A percentile compares a stretch with the other conserved stretches of the same genome.
phyloP scores from a whole-genome alignment of 2,113 vertebrate genomes.

The Corythoichthys haematopterus region DNA sequence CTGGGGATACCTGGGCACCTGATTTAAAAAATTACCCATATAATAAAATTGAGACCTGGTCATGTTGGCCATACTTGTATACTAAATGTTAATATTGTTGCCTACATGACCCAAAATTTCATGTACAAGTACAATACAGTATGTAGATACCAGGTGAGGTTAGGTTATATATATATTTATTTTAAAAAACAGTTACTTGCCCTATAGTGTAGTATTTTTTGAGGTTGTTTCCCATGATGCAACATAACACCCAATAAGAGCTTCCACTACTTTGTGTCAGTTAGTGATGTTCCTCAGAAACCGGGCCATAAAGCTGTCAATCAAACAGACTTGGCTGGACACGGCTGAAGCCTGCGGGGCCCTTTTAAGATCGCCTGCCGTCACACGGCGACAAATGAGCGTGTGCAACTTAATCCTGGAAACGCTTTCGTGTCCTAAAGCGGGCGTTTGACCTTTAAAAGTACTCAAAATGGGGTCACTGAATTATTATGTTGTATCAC shows the following conservation, averaged over 20 bases:
- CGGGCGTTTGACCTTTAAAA: not conserved
- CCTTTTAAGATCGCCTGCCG: conserved; percentile 46
- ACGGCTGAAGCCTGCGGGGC: conserved; percentile 22
- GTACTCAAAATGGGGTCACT: conserved; percentile 12
- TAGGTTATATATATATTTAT: too few relatives aligned
- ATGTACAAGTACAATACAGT: too few relatives aligned
- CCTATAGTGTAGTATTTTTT: not conserved
- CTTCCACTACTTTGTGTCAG: conserved; percentile 31
- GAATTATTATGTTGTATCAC: not conserved
- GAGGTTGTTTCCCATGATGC: not conserved
- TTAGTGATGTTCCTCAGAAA: conserved; percentile 38
- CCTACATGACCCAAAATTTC: too few relatives aligned
- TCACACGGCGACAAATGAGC: conserved; percentile 43
- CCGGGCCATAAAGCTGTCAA: conserved; percentile 66
- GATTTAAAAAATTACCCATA: too few relatives aligned
- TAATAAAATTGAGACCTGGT: too few relatives aligned
- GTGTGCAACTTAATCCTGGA: conserved; percentile 54
- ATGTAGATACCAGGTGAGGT: too few relatives aligned
- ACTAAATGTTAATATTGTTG: too few relatives aligned
- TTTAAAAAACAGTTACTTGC: too few relatives aligned
- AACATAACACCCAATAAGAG: conserved; percentile 21
- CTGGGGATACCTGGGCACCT: too few relatives aligned
- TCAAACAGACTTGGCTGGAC: conserved; percentile 55
- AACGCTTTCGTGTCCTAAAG: conserved; percentile 17
- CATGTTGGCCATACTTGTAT: too few relatives aligned